Base-by-base conservation (phyloP, 2,113 vertebrate genomes). In the Columbina picui region DNA sequence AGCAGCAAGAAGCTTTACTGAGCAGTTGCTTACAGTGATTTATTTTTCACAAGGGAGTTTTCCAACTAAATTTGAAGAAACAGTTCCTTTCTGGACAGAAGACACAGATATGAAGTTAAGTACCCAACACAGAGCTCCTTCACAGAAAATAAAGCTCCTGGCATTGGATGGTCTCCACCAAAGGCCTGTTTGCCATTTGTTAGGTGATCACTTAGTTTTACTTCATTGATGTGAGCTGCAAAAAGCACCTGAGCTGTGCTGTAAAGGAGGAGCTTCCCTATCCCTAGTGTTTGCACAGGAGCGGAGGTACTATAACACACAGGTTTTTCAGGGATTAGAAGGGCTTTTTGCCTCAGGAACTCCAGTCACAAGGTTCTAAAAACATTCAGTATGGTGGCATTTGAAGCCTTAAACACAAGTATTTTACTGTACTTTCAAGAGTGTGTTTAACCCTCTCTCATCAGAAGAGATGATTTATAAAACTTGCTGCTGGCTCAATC, bases 281-380 rank as follows among this genome's bases (percentile, higher is more conserved):
- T 27, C 5, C 8, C 20, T 8, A 0, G 0, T 36, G 26, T 18
- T 32, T 57, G 32, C 20, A 3, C 0, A 4, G 65, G n/a, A 52
- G 32, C 14, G 29, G 45, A 73, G 38, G 38, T n/a, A n/a, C 11
- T 39, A 47, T 39, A 47, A 18, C 5, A 4, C 9, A 15, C 32
- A 21, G 8, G 14, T 25, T 16, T 29, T 45, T n/a, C 0, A 1
- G 45, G 32, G 3, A n/a, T 43, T 29, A 29, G 22, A 34, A 52
- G 12, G 21, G 12, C 43, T 7, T 13, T 13, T 71, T 56, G 19
- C 32, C 53, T 38, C 38, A 59, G 53, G 43, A 52, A 6, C 57
- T 71, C 32, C 9, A 65, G 2, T 6, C 10, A 17, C 10, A 15
- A n/a, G 22, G 19, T 38, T 79, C 65, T 61, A 47, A 60, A 47